phyloP scores from a whole-genome alignment of 2,797 vertebrate species.

The Mionectes olivaceus region DNA sequence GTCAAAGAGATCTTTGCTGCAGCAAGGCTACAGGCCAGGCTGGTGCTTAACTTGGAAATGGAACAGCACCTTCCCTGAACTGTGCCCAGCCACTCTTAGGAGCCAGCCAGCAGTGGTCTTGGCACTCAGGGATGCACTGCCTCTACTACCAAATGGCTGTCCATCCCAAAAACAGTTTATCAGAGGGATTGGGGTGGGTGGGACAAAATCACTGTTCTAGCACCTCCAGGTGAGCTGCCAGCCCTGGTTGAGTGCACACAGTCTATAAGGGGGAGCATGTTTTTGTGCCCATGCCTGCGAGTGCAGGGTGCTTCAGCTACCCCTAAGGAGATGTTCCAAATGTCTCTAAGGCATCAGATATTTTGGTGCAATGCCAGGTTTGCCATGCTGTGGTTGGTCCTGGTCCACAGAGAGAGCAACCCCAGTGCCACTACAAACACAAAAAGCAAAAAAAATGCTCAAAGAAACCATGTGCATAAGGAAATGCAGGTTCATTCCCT shows the following conservation, averaged over 20 bases:
- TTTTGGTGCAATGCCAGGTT: background rate
- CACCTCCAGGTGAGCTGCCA: background rate
- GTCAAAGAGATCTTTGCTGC: background rate
- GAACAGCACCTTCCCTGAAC: background rate
- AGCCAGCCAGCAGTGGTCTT: background rate
- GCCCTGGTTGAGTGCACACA: background rate
- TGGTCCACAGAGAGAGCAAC: background rate
- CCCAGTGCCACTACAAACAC: background rate
- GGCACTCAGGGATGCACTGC: background rate
- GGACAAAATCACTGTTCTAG: background rate
- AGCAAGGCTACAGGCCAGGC: background rate
- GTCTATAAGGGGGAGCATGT: background rate
- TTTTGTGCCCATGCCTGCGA: background rate
- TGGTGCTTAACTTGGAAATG: background rate
- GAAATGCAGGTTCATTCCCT: background rate
- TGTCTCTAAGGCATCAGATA: background rate
- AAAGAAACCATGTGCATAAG: fast-evolving
- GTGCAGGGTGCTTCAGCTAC: background rate
- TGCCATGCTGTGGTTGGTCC: background rate
- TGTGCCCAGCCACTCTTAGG: background rate
- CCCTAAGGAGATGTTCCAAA: background rate
- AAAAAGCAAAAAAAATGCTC: background rate
- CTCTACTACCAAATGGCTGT: background rate
- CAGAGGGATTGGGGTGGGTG: background rate
- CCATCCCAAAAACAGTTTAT: background rate